phyloP scores from a whole-genome alignment of 2,113 vertebrate species.

The Chroicocephalus ridibundus region DNA sequence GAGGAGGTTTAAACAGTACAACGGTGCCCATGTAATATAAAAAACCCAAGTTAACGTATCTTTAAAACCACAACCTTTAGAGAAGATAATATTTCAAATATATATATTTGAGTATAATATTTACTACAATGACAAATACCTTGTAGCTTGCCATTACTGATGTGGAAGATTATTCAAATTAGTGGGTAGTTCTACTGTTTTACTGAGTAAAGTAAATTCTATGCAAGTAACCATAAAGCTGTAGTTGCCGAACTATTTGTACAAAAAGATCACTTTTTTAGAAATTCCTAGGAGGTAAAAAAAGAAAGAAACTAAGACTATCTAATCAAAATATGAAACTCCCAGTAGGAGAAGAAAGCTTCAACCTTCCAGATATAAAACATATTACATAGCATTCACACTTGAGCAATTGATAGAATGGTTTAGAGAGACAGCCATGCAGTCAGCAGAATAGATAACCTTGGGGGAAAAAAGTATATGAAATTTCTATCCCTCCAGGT shows the following conservation, averaged over 20 bases:
- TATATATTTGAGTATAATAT: neutral
- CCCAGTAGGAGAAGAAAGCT: conserved; percentile 42
- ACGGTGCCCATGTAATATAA: neutral
- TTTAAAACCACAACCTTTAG: neutral
- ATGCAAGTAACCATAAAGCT: neutral
- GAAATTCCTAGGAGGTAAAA: neutral
- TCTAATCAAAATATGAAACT: conserved; percentile 50
- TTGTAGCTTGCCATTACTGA: neutral
- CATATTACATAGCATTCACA: conserved; percentile 51
- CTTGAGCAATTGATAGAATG: conserved; percentile 42
- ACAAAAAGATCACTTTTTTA: neutral
- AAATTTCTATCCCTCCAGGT: conserved; percentile 26
- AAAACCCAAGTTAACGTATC: neutral
- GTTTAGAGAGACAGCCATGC: conserved; percentile 11
- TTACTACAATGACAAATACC: neutral
- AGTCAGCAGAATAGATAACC: conserved; percentile 46
- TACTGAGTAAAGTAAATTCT: neutral
- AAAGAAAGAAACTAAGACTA: neutral
- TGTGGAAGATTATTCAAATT: neutral
- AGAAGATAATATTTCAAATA: neutral
- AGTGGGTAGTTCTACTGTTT: neutral
- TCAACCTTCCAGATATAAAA: conserved; percentile 54
- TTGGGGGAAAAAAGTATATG: neutral
- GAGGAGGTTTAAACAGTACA: neutral
- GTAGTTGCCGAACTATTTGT: neutral